phyloP scores from a whole-genome alignment of 2,797 vertebrate species.

The Aratinga solstitialis region DNA sequence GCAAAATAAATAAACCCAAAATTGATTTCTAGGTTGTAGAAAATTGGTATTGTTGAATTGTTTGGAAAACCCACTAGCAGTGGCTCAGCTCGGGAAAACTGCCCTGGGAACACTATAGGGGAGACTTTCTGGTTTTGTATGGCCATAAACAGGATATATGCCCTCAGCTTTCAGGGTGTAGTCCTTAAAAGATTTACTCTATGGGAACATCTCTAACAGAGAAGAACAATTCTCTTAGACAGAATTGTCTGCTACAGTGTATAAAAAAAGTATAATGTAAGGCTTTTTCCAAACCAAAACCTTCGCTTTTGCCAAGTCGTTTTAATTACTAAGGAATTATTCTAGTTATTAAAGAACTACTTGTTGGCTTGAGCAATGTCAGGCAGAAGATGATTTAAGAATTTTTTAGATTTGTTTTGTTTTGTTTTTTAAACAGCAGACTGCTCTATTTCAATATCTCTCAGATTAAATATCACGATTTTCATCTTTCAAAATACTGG shows the following conservation, averaged over 20 bases:
- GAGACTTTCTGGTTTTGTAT: not conserved
- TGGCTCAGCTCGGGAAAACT: not conserved
- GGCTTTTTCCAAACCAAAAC: accelerated
- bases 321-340: not conserved
- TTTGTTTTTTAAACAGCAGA: not conserved
- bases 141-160: not conserved
- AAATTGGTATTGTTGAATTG: not conserved
- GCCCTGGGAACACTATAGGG: not conserved
- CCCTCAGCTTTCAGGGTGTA: not conserved
- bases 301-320: not conserved
- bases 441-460: not conserved
- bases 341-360: not conserved
- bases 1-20: not conserved
- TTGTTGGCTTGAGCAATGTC: not conserved
- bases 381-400: not conserved
- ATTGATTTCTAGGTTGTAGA: not conserved
- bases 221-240: not conserved
- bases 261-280: not conserved
- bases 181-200: not conserved
- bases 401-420: not conserved
- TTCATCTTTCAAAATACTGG: not conserved
- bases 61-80: not conserved
- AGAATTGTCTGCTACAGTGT: not conserved
- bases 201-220: not conserved
- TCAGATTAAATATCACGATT: not conserved